Evolutionary conservation across 2,797 vertebrate genomes (phyloP).

Genomic region (Phalanger gymnotis): DNA sequence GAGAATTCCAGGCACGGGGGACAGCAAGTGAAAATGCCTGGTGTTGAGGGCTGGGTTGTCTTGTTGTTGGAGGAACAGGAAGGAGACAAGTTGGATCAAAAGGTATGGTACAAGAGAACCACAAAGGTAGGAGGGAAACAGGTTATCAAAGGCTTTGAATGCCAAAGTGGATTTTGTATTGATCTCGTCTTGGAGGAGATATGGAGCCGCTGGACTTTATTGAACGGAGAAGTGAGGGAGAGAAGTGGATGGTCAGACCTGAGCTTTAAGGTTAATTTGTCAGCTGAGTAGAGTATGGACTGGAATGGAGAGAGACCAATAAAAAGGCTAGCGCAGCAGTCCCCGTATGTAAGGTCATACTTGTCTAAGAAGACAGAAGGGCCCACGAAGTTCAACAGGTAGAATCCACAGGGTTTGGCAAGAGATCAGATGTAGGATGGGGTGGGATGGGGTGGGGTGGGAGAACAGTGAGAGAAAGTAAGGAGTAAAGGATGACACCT

Average conservation of each 20-base stretch:
- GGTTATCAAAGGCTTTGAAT: background rate
- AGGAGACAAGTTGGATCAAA: background rate
- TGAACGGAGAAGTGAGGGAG: background rate
- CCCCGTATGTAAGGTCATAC: background rate
- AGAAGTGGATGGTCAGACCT: background rate
- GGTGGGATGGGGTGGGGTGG: background rate
- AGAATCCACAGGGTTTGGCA: background rate
- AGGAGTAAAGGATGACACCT: background rate
- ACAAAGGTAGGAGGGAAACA: background rate
- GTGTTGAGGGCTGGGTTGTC: background rate
- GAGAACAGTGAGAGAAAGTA: background rate
- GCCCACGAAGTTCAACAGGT: background rate
- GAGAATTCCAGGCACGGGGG: background rate
- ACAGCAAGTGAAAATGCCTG: background rate
- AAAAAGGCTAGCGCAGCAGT: background rate
- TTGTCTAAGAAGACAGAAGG: background rate
- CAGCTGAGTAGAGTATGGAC: background rate
- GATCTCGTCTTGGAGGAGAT: background rate
- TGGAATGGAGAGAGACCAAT: background rate
- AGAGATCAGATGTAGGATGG: background rate
- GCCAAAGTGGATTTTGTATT: background rate
- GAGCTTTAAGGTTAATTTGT: background rate
- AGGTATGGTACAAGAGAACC: background rate
- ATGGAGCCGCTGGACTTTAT: background rate
- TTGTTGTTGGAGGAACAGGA: background rate